A percentile compares a stretch with the other conserved stretches of the same genome.
Evolutionary conservation across 2,888 invertebrate species (phyloP).

Genomic region (Athetis lepigone): DNA sequence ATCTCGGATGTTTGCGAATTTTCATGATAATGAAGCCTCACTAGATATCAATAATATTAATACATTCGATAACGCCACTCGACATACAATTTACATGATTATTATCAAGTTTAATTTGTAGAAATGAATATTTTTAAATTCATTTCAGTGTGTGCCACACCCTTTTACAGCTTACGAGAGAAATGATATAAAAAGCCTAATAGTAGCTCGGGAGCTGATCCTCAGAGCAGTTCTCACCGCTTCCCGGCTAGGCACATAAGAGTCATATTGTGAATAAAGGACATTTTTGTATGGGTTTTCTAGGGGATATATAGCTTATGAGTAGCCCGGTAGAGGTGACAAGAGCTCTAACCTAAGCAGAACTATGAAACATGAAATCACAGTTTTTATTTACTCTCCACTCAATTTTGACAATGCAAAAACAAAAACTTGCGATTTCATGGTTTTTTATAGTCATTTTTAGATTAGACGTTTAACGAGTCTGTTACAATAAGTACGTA

Average conservation of each 20-base stretch:
- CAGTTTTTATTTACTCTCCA: slow-evolving; percentile 29
- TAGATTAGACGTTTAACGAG: slow-evolving; percentile 5
- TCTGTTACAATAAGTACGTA: slow-evolving; percentile 22
- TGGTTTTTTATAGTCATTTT: slow-evolving; percentile 26
- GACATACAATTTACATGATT: slow-evolving; percentile 55
- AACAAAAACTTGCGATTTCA: slow-evolving; percentile 40
- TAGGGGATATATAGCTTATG: slow-evolving; percentile 55
- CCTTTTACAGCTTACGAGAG: slow-evolving; percentile 26
- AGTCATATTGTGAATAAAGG: slow-evolving; percentile 55
- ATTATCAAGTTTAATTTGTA: slow-evolving; percentile 57
- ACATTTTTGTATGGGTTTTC: slow-evolving; percentile 67
- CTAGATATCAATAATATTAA: slow-evolving; percentile 57
- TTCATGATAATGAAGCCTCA: slow-evolving; percentile 51
- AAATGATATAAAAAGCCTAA: slow-evolving; percentile 37
- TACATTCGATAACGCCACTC: slow-evolving; percentile 57
- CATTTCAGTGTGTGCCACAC: slow-evolving; percentile 48
- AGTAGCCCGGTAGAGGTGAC: slow-evolving; percentile 40
- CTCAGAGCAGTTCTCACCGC: slow-evolving; percentile 23
- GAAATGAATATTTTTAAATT: slow-evolving; percentile 57
- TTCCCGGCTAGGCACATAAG: slow-evolving; percentile 37
- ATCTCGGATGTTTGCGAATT: slow-evolving; percentile 58
- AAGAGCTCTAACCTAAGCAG: slow-evolving; percentile 16
- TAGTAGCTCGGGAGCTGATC: slow-evolving; percentile 31
- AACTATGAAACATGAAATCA: slow-evolving; percentile 42
- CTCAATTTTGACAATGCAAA: slow-evolving; percentile 33